These are phyloP conservation scores for Podarcis lilfordi DNA, from an alignment of 2,797 vertebrate genomes.

Conservation along the genomic window DNA sequence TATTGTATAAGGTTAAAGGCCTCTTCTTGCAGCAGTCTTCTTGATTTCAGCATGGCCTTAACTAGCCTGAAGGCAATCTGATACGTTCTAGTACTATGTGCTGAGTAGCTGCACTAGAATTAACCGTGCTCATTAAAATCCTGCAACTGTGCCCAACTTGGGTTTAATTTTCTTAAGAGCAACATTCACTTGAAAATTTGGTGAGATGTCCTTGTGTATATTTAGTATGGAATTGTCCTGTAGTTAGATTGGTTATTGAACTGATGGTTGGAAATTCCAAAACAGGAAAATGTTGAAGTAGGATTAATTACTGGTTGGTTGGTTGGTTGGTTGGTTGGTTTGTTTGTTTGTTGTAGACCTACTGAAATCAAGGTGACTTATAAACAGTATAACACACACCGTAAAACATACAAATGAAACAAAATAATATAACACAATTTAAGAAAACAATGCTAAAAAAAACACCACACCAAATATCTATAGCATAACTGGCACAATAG, in stretches of 20 bases:
- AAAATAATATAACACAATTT: too few species aligned
- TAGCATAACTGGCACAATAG: too few species aligned
- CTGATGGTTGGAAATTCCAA: not conserved
- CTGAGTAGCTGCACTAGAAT: not conserved
- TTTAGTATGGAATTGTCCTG: not conserved
- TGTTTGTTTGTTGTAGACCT: too few species aligned
- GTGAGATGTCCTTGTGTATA: not conserved
- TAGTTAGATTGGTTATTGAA: not conserved
- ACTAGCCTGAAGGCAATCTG: not conserved
- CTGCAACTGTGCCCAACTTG: constrained; percentile 1
- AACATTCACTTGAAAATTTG: not conserved
- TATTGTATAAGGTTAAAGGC: not conserved
- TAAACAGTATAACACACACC: too few species aligned
- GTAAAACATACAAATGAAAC: too few species aligned
- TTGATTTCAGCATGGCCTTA: not conserved
- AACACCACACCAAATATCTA: too few species aligned
- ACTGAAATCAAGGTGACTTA: too few species aligned
- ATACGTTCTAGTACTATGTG: not conserved
- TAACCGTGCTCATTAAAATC: constrained; percentile 25
- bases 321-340: too few species aligned
- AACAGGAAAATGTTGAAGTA: not conserved
- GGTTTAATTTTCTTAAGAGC: constrained; percentile 1
- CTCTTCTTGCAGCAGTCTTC: not conserved
- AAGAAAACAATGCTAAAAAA: too few species aligned
- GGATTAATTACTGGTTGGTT: not conserved